phyloP scores from a whole-genome alignment of 2,113 vertebrate genomes.

The Irena cyanogastra region DNA sequence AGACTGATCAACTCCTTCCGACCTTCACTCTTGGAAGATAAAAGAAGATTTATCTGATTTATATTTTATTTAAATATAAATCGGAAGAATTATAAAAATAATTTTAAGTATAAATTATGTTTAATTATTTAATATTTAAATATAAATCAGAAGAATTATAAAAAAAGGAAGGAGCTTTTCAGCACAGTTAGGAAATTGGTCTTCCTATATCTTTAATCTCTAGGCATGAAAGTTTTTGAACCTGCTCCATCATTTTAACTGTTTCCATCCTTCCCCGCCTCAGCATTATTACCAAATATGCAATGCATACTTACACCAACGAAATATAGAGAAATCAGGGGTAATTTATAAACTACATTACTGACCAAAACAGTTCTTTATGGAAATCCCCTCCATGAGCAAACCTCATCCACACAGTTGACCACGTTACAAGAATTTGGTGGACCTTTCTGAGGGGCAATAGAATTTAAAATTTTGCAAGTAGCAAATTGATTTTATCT shows the following conservation, averaged over 20 bases:
- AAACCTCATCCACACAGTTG: background rate
- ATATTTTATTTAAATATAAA: too few species aligned
- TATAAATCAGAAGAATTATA: background rate
- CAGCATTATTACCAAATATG: background rate
- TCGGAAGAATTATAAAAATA: background rate
- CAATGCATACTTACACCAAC: background rate
- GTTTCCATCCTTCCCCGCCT: background rate
- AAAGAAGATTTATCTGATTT: background rate
- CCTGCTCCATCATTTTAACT: background rate
- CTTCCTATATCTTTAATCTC: background rate
- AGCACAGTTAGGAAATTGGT: background rate
- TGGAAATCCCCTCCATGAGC: background rate
- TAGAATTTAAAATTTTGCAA: background rate
- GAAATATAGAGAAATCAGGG: background rate
- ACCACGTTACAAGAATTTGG: background rate
- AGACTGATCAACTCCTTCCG: background rate
- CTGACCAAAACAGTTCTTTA: background rate
- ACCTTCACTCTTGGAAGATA: background rate
- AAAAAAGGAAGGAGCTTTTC: background rate
- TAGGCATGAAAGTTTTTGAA: background rate
- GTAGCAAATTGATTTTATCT: background rate
- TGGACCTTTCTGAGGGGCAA: background rate
- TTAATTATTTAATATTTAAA: too few species aligned
- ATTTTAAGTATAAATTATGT: too few species aligned
- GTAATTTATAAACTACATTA: background rate